Evolutionary conservation across 2,113 vertebrate genomes (phyloP), one percentile per base, ranked within the genome.

Genomic region (Platysteira castanea): DNA sequence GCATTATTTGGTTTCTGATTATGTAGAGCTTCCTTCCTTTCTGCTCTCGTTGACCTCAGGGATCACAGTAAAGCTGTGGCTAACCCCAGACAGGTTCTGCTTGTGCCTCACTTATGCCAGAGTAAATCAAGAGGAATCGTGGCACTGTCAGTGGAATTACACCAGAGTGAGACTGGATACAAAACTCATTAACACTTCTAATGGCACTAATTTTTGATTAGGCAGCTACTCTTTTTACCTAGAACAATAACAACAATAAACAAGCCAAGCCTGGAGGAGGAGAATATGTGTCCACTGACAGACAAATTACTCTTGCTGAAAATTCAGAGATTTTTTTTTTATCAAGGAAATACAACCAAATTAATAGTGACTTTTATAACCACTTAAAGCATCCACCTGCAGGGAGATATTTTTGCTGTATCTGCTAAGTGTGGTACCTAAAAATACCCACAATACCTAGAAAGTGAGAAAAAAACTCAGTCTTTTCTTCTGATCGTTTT

Each of bases 381-480:
- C 53, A 56, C 53, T 71, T 90, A 65, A 77, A 90, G 33, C 26
- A 68, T 64, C 18, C 33, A 81, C 46, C 56, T 78, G 83, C 64
- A 75, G n/a, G 42, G 63, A 84, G n/a, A 65, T 78, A 59, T 60
- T 88, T 96, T 67, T 85, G 75, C 79, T 81, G 28, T 26, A 50
- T 73, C 65, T 86, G 35, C 76, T 57, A 77, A 78, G 37, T 19
- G 27, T 44, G 24, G 44, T 39, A n/a, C 64, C 86, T 92, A 95
- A 93, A 95, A 93, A 95, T 95, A 93, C 11, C 10, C 83, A 74
- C 49, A 70, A 83, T 61, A 86, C 76, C 28, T 67, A 86, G 85
- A 88, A 92, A 93, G 83, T 46, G 57, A 88, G 76, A 39, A 39
- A 90, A 93, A 89, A 87, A 67, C 57, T 3, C 26, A n/a, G 35